A percentile compares a stretch with the other conserved stretches of the same genome.
These are phyloP conservation scores for Griposia aprilina DNA, from an alignment of 2,888 invertebrate genomes.

Conservation along the genomic window DNA sequence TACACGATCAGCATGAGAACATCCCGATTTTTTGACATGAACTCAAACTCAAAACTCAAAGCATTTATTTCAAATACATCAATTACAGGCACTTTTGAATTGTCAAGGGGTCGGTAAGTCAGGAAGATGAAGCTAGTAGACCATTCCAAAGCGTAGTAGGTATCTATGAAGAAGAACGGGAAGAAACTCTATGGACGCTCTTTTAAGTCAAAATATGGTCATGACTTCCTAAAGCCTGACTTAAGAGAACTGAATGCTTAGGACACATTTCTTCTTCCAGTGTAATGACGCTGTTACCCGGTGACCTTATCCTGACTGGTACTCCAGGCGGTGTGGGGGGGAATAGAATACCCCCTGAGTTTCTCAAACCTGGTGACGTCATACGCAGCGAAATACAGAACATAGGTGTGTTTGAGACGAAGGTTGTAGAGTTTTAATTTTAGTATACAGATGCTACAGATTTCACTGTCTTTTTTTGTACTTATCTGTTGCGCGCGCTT, in stretches of 20 bases:
- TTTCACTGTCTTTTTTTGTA: conserved; percentile 1
- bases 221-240: neutral
- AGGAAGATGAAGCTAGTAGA: no score
- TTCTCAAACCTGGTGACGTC: conserved; percentile 94
- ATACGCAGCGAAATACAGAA: conserved; percentile 91
- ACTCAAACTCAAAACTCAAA: no score
- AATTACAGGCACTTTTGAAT: no score
- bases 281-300: conserved; percentile 95
- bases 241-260: neutral
- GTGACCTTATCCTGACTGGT: conserved; percentile 97
- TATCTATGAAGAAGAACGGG: no score
- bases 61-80: no score
- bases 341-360: conserved; percentile 94
- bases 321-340: conserved; percentile 94
- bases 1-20: neutral
- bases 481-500: neutral
- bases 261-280: conserved; percentile 86
- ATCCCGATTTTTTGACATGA: neutral
- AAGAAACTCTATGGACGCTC: no score
- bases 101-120: no score
- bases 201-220: no score
- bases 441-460: neutral
- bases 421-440: conserved; percentile 32
- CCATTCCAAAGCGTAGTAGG: no score
- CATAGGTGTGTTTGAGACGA: conserved; percentile 77